Evolutionary conservation across 2,888 invertebrate species (phyloP).

Genomic region (Pilophorus perplexus): DNA sequence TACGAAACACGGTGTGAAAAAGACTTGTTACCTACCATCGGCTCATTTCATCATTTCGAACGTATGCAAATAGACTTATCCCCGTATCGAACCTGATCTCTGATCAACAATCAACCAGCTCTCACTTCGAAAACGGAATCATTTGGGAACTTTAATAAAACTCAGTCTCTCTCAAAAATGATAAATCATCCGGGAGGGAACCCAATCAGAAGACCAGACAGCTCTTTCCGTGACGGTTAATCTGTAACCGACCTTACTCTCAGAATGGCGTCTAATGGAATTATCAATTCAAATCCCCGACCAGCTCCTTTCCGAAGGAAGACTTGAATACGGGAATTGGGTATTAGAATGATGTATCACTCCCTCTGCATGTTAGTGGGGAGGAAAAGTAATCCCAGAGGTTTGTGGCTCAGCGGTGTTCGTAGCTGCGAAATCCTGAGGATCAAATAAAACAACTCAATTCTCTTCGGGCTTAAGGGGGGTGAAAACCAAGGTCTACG

Average conservation of each 20-base stretch:
- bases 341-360: conserved; percentile 42
- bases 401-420: not conserved
- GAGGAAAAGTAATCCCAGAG: conserved; percentile 26
- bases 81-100: too few relatives aligned
- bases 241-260: not conserved
- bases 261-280: conserved; percentile 38
- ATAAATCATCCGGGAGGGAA: conserved; percentile 1
- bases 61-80: too few relatives aligned
- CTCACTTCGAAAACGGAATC: too few relatives aligned
- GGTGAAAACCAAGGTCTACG: too few relatives aligned
- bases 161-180: too few relatives aligned
- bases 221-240: conserved; percentile 19
- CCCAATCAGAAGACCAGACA: conserved; percentile 28
- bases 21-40: too few relatives aligned
- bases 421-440: not conserved
- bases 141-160: too few relatives aligned
- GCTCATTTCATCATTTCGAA: too few relatives aligned
- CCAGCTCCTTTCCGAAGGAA: conserved; percentile 11
- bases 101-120: too few relatives aligned
- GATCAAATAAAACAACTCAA: conserved; percentile 30
- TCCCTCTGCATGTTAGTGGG: conserved; percentile 32
- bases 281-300: conserved; percentile 38
- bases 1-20: too few relatives aligned
- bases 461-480: too few relatives aligned
- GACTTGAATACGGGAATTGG: conserved; percentile 37